Percentiles rank a stretch among this genome's conserved stretches.
Conservation (phyloP, 2,888 invertebrate genomes). For the Rhabditophanes sp. region DNA sequence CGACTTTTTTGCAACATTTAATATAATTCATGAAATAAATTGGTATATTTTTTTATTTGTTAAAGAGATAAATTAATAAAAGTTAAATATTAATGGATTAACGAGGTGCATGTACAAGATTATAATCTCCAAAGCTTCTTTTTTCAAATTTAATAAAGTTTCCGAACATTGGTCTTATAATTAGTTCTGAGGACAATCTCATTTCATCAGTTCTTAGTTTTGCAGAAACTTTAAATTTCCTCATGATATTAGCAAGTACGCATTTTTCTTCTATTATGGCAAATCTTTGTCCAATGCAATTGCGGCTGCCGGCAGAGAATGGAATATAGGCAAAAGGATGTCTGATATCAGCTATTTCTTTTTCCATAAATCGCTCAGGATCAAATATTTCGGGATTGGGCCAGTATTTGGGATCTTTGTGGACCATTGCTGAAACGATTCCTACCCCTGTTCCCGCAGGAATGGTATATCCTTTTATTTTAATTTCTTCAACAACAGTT, state of each 20-base stretch:
- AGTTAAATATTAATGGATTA: neutral
- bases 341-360: conserved; percentile 41
- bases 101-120: neutral
- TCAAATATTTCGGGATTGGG: conserved; percentile 38
- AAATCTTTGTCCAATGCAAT: conserved; percentile 47
- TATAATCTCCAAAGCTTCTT: conserved; percentile 18
- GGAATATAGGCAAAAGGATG: conserved; percentile 48
- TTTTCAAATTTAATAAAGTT: conserved; percentile 20
- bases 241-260: conserved; percentile 28
- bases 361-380: conserved; percentile 47
- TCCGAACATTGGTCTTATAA: conserved; percentile 41
- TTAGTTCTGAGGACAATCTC: conserved; percentile 39
- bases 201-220: conserved; percentile 36
- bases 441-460: conserved; percentile 44
- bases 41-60: no score
- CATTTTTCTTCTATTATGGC: conserved; percentile 44
- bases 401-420: conserved; percentile 40
- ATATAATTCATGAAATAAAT: no score
- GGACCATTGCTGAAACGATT: conserved; percentile 44
- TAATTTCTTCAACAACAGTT: conserved; percentile 43
- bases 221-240: conserved; percentile 27
- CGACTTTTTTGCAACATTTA: no score
- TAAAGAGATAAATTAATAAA: conserved; percentile 1
- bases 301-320: conserved; percentile 48
- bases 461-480: conserved; percentile 31